Evolutionary conservation across 2,797 vertebrate genomes (phyloP), one percentile per base, ranked within the genome.

Genomic region (Sebastes ruberrimus): DNA sequence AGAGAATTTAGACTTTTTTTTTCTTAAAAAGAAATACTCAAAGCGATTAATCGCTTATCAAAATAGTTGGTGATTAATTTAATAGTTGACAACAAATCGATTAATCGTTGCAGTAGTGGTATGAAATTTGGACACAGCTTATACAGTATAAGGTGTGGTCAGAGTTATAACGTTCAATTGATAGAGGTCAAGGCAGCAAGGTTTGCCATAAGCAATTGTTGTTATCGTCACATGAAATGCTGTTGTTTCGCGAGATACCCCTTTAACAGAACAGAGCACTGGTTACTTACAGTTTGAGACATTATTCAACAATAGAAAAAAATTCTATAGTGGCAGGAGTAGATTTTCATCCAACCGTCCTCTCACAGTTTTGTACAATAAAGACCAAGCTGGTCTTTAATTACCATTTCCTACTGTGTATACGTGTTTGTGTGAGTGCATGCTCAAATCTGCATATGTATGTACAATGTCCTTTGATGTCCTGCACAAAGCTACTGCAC

Each of bases 381-480:
- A 42, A 64, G 20, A 81, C 33, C 4, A 30, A 68, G 20, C 20
- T 61, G 35, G 13, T 68, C 4, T 55, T 55, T 66, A 35, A 35
- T 77, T 18, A 42, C 1, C 61, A 49, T 83, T 57, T 69, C 38
- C n/a, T 6, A 32, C 49, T 65, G 5, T 28, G 8, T 46, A 6
- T 49, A 14, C 7, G 25, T 52, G 55, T 70, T 11, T 63, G 7
- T 60, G 10, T 3, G 8, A 35, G 49, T 69, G 38, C 20, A 38
- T 52, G 5, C 56, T 72, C n/a, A 30, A 13, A 52, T 64, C 30
- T 27, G 18, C 5, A 30, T 70, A 13, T 20, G 38, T 68, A 28
- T 83, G 18, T 35, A 16, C 22, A 46, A 20, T 66, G 13, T 7
- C 13, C 22, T 74, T 74, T 74, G 23, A 76, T 74, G 22, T 76